A percentile compares a stretch with the other conserved stretches of the same genome.
These are phyloP conservation scores for Drosophila athabasca DNA, from an alignment of 1,140 invertebrate species.

Conservation along the genomic window DNA sequence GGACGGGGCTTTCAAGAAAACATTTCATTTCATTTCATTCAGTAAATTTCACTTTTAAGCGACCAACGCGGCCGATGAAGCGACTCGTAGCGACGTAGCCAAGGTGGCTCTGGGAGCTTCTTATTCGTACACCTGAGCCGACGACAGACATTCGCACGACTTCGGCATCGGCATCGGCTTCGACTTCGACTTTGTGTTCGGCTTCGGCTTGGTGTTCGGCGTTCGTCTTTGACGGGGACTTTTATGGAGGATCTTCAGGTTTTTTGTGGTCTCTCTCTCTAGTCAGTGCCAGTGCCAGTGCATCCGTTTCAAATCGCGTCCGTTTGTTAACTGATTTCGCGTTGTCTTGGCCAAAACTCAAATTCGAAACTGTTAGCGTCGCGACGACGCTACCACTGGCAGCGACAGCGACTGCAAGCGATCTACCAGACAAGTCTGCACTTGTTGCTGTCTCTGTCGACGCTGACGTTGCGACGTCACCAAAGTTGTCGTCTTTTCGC, in stretches of 20 bases:
- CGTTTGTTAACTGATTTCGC: conserved; percentile 83
- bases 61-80: conserved; percentile 48
- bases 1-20: conserved; percentile 47
- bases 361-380: conserved; percentile 68
- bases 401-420: conserved; percentile 44
- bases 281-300: conserved; percentile 23
- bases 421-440: conserved; percentile 67
- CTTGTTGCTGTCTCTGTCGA: conserved; percentile 47
- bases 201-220: conserved; percentile 2
- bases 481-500: conserved; percentile 72
- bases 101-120: conserved; percentile 48
- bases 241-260: conserved; percentile 50
- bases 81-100: conserved; percentile 1
- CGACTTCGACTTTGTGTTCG: conserved; percentile 3
- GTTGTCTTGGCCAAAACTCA: conserved; percentile 74
- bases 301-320: conserved; percentile 81
- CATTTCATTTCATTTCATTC: conserved; percentile 80
- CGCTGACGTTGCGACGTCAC: conserved; percentile 28
- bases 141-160: conserved; percentile 61
- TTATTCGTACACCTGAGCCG: conserved; percentile 46
- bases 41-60: conserved; percentile 82
- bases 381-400: conserved; percentile 28
- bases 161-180: conserved; percentile 8
- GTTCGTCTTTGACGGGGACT: conserved; percentile 22
- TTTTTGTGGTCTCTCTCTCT: conserved; percentile 9